Evolutionary conservation across 2,113 vertebrate genomes (phyloP), one percentile per base, ranked within the genome.

Genomic region (Podarcis muralis): DNA sequence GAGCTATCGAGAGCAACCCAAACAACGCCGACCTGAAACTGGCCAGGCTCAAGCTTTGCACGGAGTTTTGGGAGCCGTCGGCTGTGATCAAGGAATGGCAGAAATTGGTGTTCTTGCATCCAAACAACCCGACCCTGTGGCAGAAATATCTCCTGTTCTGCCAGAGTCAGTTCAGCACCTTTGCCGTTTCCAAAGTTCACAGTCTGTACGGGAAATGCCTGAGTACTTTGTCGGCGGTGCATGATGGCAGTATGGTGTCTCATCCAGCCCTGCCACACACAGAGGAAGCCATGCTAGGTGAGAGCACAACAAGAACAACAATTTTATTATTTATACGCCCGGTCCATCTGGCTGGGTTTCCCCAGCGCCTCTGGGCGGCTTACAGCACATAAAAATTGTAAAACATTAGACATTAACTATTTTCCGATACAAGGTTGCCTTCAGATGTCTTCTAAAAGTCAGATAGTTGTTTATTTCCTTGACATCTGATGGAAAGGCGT

Each of bases 81-180:
- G 91, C 94, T 6, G 93, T 99, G 92, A 91, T 98, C 90, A 99
- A 98, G 81, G 99, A 99, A 90, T 99, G 99, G 99, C 98, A 98
- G 96, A 99, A 99, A 69, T 96, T 99, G 72, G 97, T 99, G 88
- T 99, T 99, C 79, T 90, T 99, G 8, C 98, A 99, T 84, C 98
- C 99, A 90, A 99, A 99, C 93, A 98, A 98, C n/a, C 95, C 98
- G 0, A 93, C 95, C 23, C 92, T 99, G 82, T 99, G 98, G 99
- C 97, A 95, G 90, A 97, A 98, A 83, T 99, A 99, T 91, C 97
- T 99, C 62, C 93, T 98, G 9, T 99, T 99, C 92, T 98, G 97
- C 88, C 98, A 99, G 96, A 98, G 98, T 91, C 98, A 99, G 94
- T 99, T 99, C 94, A 99, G 98, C 94, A 98, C 97, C 32, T 99